These are phyloP conservation scores for Ceratosolen fusciceps DNA, from an alignment of 1,140 invertebrate species.

Conservation along the genomic window DNA sequence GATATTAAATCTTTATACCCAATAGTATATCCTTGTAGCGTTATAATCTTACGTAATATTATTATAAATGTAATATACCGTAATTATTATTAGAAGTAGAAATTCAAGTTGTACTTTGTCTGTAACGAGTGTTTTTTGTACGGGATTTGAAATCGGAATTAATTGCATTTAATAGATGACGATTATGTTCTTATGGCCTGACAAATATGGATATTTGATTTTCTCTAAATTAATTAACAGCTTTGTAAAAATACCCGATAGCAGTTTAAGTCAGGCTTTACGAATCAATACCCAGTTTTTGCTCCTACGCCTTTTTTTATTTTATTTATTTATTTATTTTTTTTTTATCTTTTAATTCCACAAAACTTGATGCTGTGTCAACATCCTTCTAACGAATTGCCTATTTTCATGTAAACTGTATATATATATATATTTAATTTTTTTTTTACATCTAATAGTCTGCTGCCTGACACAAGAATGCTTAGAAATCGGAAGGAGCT, in stretches of 20 bases:
- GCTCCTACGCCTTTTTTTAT: no score
- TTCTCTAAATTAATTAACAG: neutral
- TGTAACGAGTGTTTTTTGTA: no score
- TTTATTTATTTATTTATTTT: neutral
- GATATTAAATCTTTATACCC: no score
- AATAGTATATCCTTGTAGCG: no score
- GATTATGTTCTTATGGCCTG: slow-evolving; percentile 7
- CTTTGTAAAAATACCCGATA: neutral
- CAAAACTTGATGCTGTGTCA: neutral
- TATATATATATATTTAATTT: no score
- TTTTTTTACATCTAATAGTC: neutral
- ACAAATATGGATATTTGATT: neutral
- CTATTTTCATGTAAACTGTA: slow-evolving; percentile 25
- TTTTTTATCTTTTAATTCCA: neutral
- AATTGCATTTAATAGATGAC: slow-evolving; percentile 15
- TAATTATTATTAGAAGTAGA: no score
- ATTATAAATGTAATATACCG: no score
- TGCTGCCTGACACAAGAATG: slow-evolving; percentile 6
- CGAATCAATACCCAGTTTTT: no score
- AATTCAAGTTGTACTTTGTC: no score
- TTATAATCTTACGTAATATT: no score
- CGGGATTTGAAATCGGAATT: neutral
- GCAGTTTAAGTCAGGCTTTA: no score
- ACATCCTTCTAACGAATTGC: neutral
- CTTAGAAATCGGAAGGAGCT: slow-evolving; percentile 4